phyloP scores from a whole-genome alignment of 2,888 invertebrate species.

The Drosophila paramelanica region DNA sequence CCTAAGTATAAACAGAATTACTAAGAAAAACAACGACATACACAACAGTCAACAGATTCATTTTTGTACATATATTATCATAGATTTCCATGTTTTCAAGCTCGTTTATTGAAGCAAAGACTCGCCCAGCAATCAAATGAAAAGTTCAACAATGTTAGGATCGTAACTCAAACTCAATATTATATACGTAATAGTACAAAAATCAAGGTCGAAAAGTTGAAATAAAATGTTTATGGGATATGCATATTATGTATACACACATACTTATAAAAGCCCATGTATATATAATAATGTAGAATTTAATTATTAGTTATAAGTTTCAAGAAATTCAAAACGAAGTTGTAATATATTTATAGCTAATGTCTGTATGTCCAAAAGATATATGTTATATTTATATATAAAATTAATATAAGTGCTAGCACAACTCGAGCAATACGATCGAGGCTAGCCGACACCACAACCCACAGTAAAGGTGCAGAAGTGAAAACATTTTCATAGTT shows the following conservation, averaged over 20 bases:
- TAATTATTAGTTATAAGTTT: constrained; percentile 37
- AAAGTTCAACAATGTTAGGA: constrained; percentile 36
- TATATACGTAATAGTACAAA: constrained; percentile 63
- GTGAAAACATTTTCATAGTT: constrained; percentile 20
- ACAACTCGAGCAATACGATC: constrained; percentile 48
- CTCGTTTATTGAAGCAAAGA: constrained; percentile 15
- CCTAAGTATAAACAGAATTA: constrained; percentile 32
- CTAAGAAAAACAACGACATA: constrained; percentile 18
- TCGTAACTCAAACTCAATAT: constrained; percentile 52
- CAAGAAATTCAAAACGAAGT: constrained; percentile 32
- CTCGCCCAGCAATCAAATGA: constrained; percentile 50
- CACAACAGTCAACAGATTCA: constrained; percentile 16
- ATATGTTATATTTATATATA: constrained; percentile 37
- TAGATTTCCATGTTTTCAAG: constrained; percentile 20
- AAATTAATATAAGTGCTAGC: constrained; percentile 38
- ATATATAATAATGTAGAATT: constrained; percentile 52
- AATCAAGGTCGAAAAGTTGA: constrained; percentile 27
- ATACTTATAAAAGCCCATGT: constrained; percentile 39
- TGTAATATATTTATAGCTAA: constrained; percentile 48
- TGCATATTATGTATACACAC: constrained; percentile 15
- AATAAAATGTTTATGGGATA: constrained; percentile 12
- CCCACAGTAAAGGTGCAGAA: constrained; percentile 54
- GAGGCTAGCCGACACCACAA: constrained; percentile 40
- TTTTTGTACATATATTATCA: constrained; percentile 15
- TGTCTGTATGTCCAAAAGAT: constrained; percentile 66